phyloP scores from a whole-genome alignment of 2,888 invertebrate genomes.

The Pammene fasciana region DNA sequence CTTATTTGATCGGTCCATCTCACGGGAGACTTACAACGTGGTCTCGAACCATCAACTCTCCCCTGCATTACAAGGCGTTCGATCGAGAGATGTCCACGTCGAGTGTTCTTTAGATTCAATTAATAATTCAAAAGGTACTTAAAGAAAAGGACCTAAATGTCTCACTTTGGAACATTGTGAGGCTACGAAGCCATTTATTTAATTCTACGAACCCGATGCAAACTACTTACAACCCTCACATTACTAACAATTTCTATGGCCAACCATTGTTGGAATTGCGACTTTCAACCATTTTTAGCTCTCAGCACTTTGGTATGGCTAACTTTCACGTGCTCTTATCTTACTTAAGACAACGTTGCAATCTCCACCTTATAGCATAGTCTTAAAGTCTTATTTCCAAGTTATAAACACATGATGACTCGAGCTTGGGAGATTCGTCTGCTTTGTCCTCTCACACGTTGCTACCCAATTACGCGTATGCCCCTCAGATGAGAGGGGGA shows the following conservation, averaged over 20 bases:
- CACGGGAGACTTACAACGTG: no score
- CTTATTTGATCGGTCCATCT: no score
- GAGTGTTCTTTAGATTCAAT: no score
- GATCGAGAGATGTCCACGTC: no score
- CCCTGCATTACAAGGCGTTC: no score
- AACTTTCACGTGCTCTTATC: not conserved
- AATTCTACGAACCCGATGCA: not conserved
- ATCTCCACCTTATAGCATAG: not conserved
- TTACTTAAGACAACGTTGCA: no score
- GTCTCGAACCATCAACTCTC: no score
- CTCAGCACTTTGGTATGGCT: not conserved
- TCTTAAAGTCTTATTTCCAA: constrained; percentile 1
- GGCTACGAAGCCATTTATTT: not conserved
- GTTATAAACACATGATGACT: not conserved
- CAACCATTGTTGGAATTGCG: constrained; percentile 1
- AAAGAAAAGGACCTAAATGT: no score
- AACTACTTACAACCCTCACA: constrained; percentile 11
- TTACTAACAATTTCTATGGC: constrained; percentile 7
- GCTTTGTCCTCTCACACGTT: constrained; percentile 12
- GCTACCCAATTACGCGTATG: constrained; percentile 28
- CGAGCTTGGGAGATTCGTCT: constrained; percentile 1
- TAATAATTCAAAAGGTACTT: no score
- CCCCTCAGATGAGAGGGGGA: constrained; percentile 7
- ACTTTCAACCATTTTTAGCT: constrained; percentile 11
- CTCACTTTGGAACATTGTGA: not conserved